Evolutionary conservation across 2,888 invertebrate species (phyloP).

Genomic region (Harpagoxenus sublaevis): DNA sequence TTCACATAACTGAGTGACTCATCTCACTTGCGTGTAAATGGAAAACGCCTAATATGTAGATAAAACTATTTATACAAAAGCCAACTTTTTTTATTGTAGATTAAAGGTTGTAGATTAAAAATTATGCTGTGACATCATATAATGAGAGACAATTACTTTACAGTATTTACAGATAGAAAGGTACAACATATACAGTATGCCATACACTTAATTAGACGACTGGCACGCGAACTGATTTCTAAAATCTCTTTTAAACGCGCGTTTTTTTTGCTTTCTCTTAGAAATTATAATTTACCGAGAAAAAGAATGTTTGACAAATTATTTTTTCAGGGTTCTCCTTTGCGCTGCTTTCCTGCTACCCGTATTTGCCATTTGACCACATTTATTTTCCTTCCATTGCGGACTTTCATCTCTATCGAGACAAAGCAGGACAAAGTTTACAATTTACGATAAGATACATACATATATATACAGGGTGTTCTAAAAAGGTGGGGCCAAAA

Average conservation of each 20-base stretch:
- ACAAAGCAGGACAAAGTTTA: no score
- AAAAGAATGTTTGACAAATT: slow-evolving; percentile 6
- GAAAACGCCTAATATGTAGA: neutral
- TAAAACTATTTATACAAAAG: neutral
- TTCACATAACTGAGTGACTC: no score
- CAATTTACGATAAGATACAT: neutral
- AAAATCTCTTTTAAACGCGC: neutral
- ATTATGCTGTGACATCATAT: neutral
- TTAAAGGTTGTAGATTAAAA: neutral
- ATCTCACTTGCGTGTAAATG: no score
- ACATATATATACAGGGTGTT: no score
- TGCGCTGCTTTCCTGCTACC: neutral
- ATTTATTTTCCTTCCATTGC: neutral
- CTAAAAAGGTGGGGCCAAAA: no score
- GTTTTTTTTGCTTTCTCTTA: neutral
- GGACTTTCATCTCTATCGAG: neutral
- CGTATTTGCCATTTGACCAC: neutral
- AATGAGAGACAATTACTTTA: neutral
- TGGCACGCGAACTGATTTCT: neutral
- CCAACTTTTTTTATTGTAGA: neutral
- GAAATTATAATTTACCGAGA: neutral
- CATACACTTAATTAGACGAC: neutral
- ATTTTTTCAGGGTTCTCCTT: neutral
- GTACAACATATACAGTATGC: neutral
- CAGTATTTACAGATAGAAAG: neutral